Evolutionary conservation across 23 tunicate species (phyloP).

Genomic region (Halocynthia aurantium): DNA sequence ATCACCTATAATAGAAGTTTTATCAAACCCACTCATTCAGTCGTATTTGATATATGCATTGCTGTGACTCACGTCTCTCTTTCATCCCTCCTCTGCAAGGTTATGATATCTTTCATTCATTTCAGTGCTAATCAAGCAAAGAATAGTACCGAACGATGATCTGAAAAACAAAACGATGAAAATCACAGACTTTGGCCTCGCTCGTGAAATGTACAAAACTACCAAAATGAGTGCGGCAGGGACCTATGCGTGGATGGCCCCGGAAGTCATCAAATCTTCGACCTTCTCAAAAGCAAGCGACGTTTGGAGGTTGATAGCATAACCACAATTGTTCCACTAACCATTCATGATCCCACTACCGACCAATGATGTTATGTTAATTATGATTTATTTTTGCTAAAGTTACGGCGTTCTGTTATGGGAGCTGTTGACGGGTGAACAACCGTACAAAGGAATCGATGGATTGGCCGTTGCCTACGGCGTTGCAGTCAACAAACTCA

Average conservation of each 20-base stretch:
- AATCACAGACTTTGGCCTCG: constrained; percentile 96
- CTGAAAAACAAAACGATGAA: constrained; percentile 89
- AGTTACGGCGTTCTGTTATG: constrained; percentile 94
- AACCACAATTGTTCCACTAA: too few species aligned
- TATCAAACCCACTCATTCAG: too few species aligned
- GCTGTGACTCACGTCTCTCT: too few species aligned
- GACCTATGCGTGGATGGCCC: constrained; percentile 99
- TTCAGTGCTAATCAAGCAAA: constrained; percentile 86
- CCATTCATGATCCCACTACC: too few species aligned
- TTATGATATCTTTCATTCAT: background rate
- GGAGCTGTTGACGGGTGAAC: constrained; percentile 98
- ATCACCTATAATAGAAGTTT: too few species aligned
- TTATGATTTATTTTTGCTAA: background rate
- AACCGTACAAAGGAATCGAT: constrained; percentile 95
- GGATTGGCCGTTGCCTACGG: constrained; percentile 89
- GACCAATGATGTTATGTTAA: background rate
- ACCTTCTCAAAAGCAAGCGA: constrained; percentile 89
- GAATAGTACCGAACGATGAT: constrained; percentile 47
- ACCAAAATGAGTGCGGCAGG: constrained; percentile 91
- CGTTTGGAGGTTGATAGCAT: constrained; percentile 90
- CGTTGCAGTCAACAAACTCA: constrained; percentile 85
- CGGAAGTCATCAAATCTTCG: constrained; percentile 86
- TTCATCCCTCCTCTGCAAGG: too few species aligned
- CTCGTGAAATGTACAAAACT: constrained; percentile 79
- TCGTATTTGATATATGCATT: too few species aligned